phyloP scores from a whole-genome alignment of 2,888 invertebrate species.

The Mystacides longicornis region DNA sequence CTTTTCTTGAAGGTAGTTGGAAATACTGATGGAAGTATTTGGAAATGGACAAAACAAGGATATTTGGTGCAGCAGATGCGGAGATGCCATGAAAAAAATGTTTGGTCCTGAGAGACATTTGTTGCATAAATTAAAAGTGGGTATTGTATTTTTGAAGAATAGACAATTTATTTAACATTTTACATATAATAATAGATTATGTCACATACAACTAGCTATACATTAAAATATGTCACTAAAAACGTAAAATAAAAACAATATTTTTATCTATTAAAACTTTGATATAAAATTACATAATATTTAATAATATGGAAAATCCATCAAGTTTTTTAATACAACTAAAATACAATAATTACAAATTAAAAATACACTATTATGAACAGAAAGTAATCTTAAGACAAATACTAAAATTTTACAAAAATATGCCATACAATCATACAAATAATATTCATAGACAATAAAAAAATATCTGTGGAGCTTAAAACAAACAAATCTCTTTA shows the following conservation, averaged over 20 bases:
- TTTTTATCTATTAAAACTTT: neutral
- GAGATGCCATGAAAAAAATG: too few relatives aligned
- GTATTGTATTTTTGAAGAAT: constrained; percentile 21
- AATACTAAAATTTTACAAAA: neutral
- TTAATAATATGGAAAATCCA: neutral
- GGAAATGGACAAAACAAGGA: too few relatives aligned
- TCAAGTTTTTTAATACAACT: neutral
- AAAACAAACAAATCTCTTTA: too few relatives aligned
- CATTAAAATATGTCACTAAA: neutral
- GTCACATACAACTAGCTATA: constrained; percentile 25
- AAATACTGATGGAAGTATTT: too few relatives aligned
- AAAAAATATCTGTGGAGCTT: too few relatives aligned
- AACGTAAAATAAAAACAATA: neutral
- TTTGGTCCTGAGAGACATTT: too few relatives aligned
- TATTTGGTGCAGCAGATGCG: too few relatives aligned
- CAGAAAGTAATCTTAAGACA: neutral
- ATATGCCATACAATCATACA: too few relatives aligned
- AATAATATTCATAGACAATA: too few relatives aligned
- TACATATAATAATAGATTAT: constrained; percentile 24
- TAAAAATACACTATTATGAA: neutral
- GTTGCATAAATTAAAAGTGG: neutral
- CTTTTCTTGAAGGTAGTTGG: too few relatives aligned
- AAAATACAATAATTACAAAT: neutral
- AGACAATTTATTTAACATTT: constrained; percentile 27
- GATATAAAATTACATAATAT: neutral